Base-by-base conservation (phyloP, 2,888 invertebrate genomes). In the Andrena haemorrhoa region DNA sequence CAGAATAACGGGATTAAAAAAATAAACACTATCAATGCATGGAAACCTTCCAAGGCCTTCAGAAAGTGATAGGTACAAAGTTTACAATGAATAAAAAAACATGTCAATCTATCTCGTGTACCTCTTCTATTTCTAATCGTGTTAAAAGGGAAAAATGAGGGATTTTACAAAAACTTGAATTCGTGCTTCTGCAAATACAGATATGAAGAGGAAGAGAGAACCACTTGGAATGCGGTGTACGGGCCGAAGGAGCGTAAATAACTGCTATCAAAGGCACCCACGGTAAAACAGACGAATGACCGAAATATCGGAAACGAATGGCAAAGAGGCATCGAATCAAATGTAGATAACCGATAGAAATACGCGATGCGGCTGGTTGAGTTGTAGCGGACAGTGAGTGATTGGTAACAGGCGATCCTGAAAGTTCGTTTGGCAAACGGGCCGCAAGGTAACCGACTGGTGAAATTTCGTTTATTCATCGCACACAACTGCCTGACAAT, bases 331-430 rank as follows among this genome's bases (percentile, higher is more conserved):
- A 82, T 82, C 69, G 82, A 79, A 84, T 86, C 84, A 82, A 81
- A 83, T 86, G 84, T 86, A 88, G 90, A 88, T 89, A 90, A 90
- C 89, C 82, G 90, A 90, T 85, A 88, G 84, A 83, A 80, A 80
- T 79, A 83, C 68, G 82, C 80, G 84, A 86, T 88, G 86, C 64
- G 84, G 84, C 79, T 81, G 84, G 79, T 88, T 83, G 87, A 90
- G 87, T 88, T 86, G 87, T 82, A 87, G 83, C 73, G 86, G 89
- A 90, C 89, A 86, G 87, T 89, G 89, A 89, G 87, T 83, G 90
- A 89, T 89, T 89, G 88, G 85, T 87, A 79, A 79, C 84, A 77
- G 58, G 78, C 82, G 79, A 82, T 87, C 83, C 79, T 73, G 71
- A 86, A 82, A 75, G 70, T 74, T 82, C 75, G 72, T 79, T 84